These are phyloP conservation scores for Homarus americanus DNA, from an alignment of 1,140 invertebrate species.

Conservation along the genomic window DNA sequence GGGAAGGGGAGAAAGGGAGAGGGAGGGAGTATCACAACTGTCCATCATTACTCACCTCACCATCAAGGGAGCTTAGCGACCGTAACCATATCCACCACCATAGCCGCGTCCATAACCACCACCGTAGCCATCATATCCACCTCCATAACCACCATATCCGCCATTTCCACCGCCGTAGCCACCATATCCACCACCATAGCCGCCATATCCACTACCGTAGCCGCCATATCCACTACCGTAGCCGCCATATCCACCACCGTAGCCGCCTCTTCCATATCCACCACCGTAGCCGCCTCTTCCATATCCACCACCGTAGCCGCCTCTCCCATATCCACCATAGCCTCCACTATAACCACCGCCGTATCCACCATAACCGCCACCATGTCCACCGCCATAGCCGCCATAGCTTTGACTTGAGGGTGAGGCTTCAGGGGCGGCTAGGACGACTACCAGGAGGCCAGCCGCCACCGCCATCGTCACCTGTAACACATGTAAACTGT, in stretches of 20 bases:
- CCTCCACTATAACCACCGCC: not conserved
- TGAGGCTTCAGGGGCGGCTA: not conserved
- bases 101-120: not conserved
- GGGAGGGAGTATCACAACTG: no score
- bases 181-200: not conserved
- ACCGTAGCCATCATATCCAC: constrained; percentile 11
- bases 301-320: not conserved
- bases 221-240: not conserved
- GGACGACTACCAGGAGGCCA: no score
- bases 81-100: not conserved
- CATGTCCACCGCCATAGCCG: not conserved
- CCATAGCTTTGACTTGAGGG: not conserved
- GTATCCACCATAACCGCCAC: not conserved
- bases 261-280: not conserved
- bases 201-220: not conserved
- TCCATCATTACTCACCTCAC: no score
- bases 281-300: not conserved
- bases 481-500: not conserved
- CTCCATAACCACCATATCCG: no score
- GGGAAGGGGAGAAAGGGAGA: no score
- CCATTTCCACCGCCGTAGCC: not conserved
- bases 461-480: constrained; percentile 9
- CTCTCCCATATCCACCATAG: not conserved
- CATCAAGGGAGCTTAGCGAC: no score
- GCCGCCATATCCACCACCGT: not conserved